phyloP scores from a whole-genome alignment of 2,113 vertebrate genomes.

The Aldabrachelys gigantea region DNA sequence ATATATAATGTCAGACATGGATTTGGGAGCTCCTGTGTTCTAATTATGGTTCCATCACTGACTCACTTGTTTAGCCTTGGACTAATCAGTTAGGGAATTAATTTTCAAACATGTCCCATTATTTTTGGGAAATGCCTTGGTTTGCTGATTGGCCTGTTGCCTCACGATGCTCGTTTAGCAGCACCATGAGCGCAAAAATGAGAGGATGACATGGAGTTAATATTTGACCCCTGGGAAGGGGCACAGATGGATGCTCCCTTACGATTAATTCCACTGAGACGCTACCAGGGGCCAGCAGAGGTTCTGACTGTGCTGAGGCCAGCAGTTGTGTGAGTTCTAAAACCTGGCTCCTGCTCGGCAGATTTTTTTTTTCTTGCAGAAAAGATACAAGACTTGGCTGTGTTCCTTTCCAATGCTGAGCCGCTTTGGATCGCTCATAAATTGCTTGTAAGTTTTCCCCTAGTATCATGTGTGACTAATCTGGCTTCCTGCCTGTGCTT shows the following conservation, averaged over 20 bases:
- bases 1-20: neutral
- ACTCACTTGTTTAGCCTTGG: neutral
- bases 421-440: rapidly evolving
- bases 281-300: neutral
- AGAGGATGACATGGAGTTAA: neutral
- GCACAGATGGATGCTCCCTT: neutral
- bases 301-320: neutral
- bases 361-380: neutral
- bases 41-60: neutral
- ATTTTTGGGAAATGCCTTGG: neutral
- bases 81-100: neutral
- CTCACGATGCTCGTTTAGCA: neutral
- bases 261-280: neutral
- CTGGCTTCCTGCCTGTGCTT: conserved; percentile 25
- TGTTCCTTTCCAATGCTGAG: rapidly evolving
- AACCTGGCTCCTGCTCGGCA: neutral
- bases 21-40: neutral
- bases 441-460: neutral
- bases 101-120: neutral
- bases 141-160: neutral
- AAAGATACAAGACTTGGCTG: rapidly evolving
- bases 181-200: neutral
- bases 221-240: neutral
- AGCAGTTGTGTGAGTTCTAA: neutral
- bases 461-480: neutral